Evolutionary conservation across 2,113 vertebrate genomes (phyloP).

Genomic region (Clarias batrachus): DNA sequence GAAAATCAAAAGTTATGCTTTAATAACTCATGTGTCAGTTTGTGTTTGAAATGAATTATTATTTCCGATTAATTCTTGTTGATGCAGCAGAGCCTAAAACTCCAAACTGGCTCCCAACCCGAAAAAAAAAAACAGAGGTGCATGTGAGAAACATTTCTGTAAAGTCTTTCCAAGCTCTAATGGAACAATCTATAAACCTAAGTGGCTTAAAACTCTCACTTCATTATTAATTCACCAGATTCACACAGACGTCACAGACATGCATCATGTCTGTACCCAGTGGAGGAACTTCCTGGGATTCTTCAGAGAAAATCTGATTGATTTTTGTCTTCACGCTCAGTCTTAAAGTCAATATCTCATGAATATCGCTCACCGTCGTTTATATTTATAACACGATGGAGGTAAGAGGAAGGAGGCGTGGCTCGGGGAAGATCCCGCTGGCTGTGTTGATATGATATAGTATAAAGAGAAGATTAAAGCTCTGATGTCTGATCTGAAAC

Average conservation of each 20-base stretch:
- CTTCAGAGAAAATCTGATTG: background rate
- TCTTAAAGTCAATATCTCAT: background rate
- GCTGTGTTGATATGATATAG: background rate
- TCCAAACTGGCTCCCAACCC: background rate
- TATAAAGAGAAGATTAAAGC: background rate
- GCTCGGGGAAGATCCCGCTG: background rate
- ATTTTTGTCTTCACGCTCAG: background rate
- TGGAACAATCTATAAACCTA: background rate
- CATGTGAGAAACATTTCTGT: background rate
- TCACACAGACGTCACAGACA: background rate
- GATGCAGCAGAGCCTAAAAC: background rate
- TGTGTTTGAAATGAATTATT: background rate
- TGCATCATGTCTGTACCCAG: background rate
- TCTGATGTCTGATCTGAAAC: background rate
- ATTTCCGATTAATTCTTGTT: background rate
- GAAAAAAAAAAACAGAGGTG: background rate
- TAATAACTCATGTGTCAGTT: background rate
- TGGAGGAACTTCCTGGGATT: background rate
- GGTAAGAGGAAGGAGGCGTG: background rate
- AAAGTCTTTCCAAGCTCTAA: background rate
- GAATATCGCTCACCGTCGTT: too few relatives aligned
- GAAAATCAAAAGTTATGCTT: background rate
- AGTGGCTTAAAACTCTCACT: background rate
- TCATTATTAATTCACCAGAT: background rate
- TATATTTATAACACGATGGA: background rate